A percentile compares a stretch with the other conserved stretches of the same genome.
Evolutionary conservation across 2,888 invertebrate genomes (phyloP).

Genomic region (Serrognathus titanus): DNA sequence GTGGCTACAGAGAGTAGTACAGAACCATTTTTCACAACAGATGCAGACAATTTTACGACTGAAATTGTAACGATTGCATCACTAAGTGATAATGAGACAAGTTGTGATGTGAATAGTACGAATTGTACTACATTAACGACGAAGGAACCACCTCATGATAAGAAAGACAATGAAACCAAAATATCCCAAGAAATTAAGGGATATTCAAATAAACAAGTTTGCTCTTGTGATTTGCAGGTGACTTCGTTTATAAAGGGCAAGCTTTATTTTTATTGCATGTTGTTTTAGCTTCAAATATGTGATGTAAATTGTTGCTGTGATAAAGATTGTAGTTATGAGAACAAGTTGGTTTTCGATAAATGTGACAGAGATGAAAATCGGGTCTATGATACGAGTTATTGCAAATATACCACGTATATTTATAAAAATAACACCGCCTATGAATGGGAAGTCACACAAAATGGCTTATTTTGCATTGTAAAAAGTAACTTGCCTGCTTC

Average conservation of each 20-base stretch:
- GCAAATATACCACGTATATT: constrained; percentile 53
- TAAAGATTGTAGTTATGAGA: constrained; percentile 62
- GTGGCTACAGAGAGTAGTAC: too few species aligned
- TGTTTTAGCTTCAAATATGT: constrained; percentile 59
- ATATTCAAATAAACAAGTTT: constrained; percentile 39
- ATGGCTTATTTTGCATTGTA: constrained; percentile 58
- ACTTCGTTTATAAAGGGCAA: constrained; percentile 20
- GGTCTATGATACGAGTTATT: constrained; percentile 49
- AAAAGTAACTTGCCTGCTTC: constrained; percentile 56
- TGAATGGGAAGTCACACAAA: constrained; percentile 42
- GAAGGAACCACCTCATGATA: too few species aligned
- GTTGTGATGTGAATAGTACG: not conserved
- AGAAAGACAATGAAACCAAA: not conserved
- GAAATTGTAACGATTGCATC: too few species aligned
- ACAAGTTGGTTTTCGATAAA: constrained; percentile 58
- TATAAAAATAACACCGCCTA: constrained; percentile 54
- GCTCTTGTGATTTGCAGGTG: constrained; percentile 58
- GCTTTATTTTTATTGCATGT: not conserved
- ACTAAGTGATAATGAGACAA: not conserved
- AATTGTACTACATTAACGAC: constrained; percentile 2
- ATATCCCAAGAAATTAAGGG: not conserved
- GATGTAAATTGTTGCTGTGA: constrained; percentile 87
- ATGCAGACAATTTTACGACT: too few species aligned
- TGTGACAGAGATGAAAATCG: constrained; percentile 52
- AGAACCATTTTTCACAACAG: too few species aligned